Percentiles rank a stretch among this genome's conserved stretches.
These are phyloP conservation scores for Hoplostethus atlanticus DNA, from an alignment of 2,797 vertebrate species.

Conservation along the genomic window DNA sequence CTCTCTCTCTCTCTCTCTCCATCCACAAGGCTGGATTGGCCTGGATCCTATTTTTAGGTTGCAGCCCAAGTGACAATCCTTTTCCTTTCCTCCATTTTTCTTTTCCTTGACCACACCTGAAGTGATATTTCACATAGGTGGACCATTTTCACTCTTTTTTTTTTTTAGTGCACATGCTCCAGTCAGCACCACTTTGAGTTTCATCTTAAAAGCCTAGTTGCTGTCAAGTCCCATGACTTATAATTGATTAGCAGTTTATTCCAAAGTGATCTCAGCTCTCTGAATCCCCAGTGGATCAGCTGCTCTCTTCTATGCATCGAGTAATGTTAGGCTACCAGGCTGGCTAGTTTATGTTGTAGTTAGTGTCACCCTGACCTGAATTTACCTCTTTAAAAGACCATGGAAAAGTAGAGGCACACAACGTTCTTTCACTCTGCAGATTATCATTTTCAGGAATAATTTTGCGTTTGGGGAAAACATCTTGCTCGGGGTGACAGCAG, in stretches of 20 bases:
- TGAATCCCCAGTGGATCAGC: slow-evolving; percentile 38
- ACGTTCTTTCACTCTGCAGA: slow-evolving; percentile 59
- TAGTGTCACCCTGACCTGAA: neutral
- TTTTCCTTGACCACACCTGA: slow-evolving; percentile 42
- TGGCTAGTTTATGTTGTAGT: neutral
- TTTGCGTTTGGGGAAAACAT: slow-evolving; percentile 24
- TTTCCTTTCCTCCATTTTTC: slow-evolving; percentile 34
- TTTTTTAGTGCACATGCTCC: slow-evolving; percentile 10
- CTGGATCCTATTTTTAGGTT: slow-evolving; percentile 76
- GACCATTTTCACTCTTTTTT: neutral
- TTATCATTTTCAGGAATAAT: slow-evolving; percentile 57
- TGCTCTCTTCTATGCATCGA: slow-evolving; percentile 29
- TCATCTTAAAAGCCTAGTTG: slow-evolving; percentile 40
- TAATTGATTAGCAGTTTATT: slow-evolving; percentile 69
- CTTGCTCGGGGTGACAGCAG: slow-evolving; percentile 68
- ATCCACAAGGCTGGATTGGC: slow-evolving; percentile 71
- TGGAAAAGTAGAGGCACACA: slow-evolving; percentile 18
- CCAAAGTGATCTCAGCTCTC: slow-evolving; percentile 63
- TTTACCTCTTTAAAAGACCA: neutral
- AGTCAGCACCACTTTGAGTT: slow-evolving; percentile 33
- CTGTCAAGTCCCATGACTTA: slow-evolving; percentile 43
- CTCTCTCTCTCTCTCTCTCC: slow-evolving; percentile 51
- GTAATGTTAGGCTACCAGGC: slow-evolving; percentile 13
- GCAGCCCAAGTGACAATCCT: slow-evolving; percentile 58
- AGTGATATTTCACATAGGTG: slow-evolving; percentile 5